Conservation (phyloP, 1,140 invertebrate species). For the Hypothenemus hampei region DNA sequence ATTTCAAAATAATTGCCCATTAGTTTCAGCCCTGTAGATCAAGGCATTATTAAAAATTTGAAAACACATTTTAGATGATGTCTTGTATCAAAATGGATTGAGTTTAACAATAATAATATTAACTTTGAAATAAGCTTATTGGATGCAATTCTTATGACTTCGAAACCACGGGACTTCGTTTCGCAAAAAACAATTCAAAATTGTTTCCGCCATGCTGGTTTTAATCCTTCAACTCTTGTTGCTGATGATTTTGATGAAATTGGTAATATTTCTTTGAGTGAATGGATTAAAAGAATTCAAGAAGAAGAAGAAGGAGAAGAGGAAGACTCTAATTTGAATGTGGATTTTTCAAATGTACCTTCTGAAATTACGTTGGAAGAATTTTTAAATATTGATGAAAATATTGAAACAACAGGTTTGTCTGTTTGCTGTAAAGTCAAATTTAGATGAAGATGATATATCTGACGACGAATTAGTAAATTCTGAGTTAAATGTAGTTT, state of each 20-base stretch:
- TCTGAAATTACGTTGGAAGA: no score
- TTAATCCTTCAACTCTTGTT: no score
- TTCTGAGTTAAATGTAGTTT: no score
- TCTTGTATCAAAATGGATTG: neutral
- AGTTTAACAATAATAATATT: neutral
- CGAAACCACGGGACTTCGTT: slow-evolving; percentile 3
- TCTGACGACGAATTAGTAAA: neutral
- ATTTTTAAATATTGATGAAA: no score
- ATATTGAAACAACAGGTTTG: no score
- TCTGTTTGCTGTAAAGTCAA: no score
- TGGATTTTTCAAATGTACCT: neutral
- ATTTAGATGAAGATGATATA: neutral
- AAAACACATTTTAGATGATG: slow-evolving; percentile 21
- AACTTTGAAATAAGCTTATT: slow-evolving; percentile 1
- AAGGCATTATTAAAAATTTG: slow-evolving; percentile 29
- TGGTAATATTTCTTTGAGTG: neutral
- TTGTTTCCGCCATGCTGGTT: neutral
- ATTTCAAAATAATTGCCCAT: no score
- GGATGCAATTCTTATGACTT: slow-evolving; percentile 1
- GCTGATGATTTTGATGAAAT: neutral
- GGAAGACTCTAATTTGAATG: neutral
- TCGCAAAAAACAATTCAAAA: neutral
- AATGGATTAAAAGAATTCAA: slow-evolving; percentile 2
- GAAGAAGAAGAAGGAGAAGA: neutral
- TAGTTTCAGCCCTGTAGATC: no score